Conservation (phyloP, 2,113 vertebrate species). For the Alligator sinensis region DNA sequence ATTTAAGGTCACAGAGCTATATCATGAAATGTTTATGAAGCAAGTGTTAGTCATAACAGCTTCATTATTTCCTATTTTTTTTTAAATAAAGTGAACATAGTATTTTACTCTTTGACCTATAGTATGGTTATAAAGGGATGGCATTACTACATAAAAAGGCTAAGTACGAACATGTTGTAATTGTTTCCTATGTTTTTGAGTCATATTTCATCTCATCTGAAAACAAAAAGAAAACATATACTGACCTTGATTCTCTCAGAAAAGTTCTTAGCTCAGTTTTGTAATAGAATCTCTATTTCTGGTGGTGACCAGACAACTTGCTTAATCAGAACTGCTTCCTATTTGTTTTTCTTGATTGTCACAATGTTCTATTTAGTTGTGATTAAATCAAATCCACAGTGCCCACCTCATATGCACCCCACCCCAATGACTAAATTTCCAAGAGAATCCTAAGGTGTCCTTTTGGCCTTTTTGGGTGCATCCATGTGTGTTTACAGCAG, state of each 20-base stretch:
- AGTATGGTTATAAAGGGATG: neutral
- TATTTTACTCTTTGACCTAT: neutral
- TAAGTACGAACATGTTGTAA: neutral
- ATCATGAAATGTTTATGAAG: neutral
- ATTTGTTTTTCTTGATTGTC: neutral
- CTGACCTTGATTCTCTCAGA: neutral
- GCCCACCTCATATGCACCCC: neutral
- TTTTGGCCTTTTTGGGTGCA: neutral
- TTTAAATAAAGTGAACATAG: rapidly evolving
- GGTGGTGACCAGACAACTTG: neutral
- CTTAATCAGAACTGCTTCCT: neutral
- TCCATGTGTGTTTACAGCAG: neutral
- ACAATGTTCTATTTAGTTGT: neutral
- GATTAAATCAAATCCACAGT: neutral
- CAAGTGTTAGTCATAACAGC: neutral
- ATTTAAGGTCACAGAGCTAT: neutral
- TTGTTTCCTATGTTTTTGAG: neutral
- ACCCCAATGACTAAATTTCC: neutral
- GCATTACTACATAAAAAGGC: neutral
- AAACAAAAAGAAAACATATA: neutral
- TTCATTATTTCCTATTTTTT: neutral
- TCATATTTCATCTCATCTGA: neutral
- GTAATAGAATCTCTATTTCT: neutral
- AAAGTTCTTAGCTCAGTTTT: neutral
- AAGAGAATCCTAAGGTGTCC: neutral